These are phyloP conservation scores for Tympanuchus pallidicinctus DNA, from an alignment of 2,113 vertebrate species.

Conservation along the genomic window DNA sequence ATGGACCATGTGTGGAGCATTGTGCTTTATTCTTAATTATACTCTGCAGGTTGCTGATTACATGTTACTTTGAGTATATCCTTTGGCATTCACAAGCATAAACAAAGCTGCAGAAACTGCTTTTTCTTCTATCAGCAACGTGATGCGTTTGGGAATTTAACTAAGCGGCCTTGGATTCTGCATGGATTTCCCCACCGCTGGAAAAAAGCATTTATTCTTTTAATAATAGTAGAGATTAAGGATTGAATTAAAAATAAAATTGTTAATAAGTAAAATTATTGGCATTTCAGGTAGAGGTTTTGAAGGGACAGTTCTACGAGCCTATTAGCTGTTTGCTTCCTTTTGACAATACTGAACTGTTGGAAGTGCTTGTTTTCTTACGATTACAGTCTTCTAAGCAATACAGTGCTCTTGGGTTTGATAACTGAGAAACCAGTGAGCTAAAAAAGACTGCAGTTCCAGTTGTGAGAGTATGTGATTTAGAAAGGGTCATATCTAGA, in stretches of 20 bases:
- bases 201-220: constrained; percentile 16
- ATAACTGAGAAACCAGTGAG: constrained; percentile 6
- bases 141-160: constrained; percentile 57
- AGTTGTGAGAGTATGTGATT: not conserved
- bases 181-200: not conserved
- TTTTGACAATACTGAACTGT: not conserved
- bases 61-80: constrained; percentile 14
- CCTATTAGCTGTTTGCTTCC: constrained; percentile 12
- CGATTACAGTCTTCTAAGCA: not conserved
- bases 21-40: constrained; percentile 59
- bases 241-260: not conserved
- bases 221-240: not conserved
- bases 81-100: constrained; percentile 46
- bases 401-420: not conserved
- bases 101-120: constrained; percentile 70
- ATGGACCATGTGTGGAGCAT: not conserved
- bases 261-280: constrained; percentile 16
- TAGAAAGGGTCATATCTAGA: not conserved
- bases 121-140: constrained; percentile 22
- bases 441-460: not conserved
- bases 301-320: constrained; percentile 13
- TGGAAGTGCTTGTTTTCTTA: not conserved
- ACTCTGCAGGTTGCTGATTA: constrained; percentile 35
- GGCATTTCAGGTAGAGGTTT: not conserved
- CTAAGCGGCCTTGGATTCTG: constrained; percentile 27